Percentiles rank a stretch among this genome's conserved stretches.
phyloP scores from a whole-genome alignment of 2,888 invertebrate species.

The Imbricaverruca yamaguchii region DNA sequence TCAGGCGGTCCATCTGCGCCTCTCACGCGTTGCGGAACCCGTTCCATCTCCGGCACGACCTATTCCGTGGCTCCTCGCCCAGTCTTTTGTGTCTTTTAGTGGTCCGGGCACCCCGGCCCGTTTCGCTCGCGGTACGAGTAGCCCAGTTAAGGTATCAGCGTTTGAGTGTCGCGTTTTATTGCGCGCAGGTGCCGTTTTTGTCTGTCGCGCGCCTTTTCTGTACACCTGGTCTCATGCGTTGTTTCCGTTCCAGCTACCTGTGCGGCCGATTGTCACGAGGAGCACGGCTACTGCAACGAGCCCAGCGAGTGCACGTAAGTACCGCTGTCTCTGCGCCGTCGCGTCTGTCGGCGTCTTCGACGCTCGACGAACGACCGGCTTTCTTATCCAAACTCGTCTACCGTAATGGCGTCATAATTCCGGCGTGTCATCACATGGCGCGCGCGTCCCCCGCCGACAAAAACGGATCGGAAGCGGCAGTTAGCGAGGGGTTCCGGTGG shows the following conservation, averaged over 20 bases:
- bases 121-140: too few relatives aligned
- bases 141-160: too few relatives aligned
- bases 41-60: too few relatives aligned
- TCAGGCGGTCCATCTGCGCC: too few relatives aligned
- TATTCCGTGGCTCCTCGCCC: too few relatives aligned
- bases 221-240: neutral
- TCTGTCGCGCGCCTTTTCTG: too few relatives aligned
- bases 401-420: constrained; percentile 1
- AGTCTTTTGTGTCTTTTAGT: too few relatives aligned
- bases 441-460: neutral
- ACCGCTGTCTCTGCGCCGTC: neutral
- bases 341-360: neutral
- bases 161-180: too few relatives aligned
- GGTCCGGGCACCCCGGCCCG: too few relatives aligned
- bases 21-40: too few relatives aligned
- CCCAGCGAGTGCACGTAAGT: constrained; percentile 95
- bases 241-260: constrained; percentile 76
- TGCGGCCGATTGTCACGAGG: constrained; percentile 80
- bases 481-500: constrained; percentile 2
- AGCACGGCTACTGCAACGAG: constrained; percentile 81
- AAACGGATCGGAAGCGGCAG: constrained; percentile 14
- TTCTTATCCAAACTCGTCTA: neutral
- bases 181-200: too few relatives aligned
- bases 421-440: constrained; percentile 9
- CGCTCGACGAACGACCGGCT: neutral